Evolutionary conservation across 2,888 invertebrate species (phyloP), one percentile per base, ranked within the genome.

Genomic region (Uropetala carovei): DNA sequence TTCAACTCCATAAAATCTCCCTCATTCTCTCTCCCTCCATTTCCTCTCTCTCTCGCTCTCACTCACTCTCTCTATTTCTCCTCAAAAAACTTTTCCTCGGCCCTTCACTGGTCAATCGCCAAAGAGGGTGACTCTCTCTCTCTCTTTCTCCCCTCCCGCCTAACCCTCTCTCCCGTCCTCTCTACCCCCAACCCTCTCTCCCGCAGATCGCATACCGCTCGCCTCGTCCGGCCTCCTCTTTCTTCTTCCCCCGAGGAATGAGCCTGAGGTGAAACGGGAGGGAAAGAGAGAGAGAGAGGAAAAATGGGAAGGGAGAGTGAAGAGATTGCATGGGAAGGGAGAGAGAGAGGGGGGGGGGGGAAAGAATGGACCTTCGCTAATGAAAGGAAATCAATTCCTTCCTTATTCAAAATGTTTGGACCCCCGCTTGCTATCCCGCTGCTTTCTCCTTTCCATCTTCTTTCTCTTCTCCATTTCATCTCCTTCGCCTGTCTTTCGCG

Each of bases 331-430:
- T 13, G 0, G 43, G 82, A 30, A 92, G 92, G 92, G 93, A 93
- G 93, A 93, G 92, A 93, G 92, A 93, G 92, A 93, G 83, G 91
- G 84, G 92, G 86, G 93, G 92, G 93, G 93, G 93, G 94, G 94
- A 94, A 94, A 94, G 94, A 94, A 94, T 94, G 94, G 27, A 16
- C 60, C 82, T 27, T 86, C 60, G 58, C 60, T 30, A 60, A 86
- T 60, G 86, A 86, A 86, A 86, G 60, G 60, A 86, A 30, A 60
- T 60, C 60, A 60, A 57, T 30, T 60, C 30, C 27, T 57, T 60
- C 56, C 56, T 43, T 43, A 82, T 30, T 16, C 43, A 9, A 27
- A 43, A 43, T 43, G 43, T 43, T 43, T 43, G 43, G 43, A 43
- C 43, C 43, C 43, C 3, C 43, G 18, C 64, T 18, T n/a, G 64